Evolutionary conservation across 2,888 invertebrate genomes (phyloP), one percentile per base, ranked within the genome.

Genomic region (Sipunculus nudus): DNA sequence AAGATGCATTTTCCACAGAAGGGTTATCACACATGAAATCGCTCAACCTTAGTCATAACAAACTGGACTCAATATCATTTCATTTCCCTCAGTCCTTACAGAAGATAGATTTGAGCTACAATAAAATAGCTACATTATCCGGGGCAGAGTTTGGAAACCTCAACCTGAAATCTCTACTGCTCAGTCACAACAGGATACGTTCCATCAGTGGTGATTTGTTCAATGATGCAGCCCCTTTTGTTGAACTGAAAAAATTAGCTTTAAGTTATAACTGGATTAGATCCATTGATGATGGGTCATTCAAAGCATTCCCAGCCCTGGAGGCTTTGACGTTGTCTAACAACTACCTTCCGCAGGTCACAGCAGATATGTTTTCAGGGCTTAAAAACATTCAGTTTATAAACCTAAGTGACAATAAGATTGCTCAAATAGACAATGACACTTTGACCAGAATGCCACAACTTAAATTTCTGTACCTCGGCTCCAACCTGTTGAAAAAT

Each of bases 381-480:
- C 52, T 45, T 19, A 21, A 21, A 32, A 53, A 46, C 26, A 50
- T 61, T 10, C 28, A 45, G 19, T 53, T 45, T 21, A 49, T 64
- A 4, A 46, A 29, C 10, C n/a, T 64, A 19, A 61, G 45, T n/a
- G 19, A 48, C 10, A 64, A 64, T 31, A 31, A 25, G n/a, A 52
- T 64, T 13, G 5, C 6, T 1, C 16, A 41, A 6, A 32, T 64
- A n/a, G 47, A 48, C 10, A 38, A 2, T 29, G 57, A 53, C 3
- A 35, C 63, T 6, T 59, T 66, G 28, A n/a, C 26, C 3, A 4
- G n/a, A 2, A 16, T 63, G 10, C 0, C 10, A 16, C 19, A 31
- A 21, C 45, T 66, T 19, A 48, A 47, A 29, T 48, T 25, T 32
- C 46, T 66, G n/a, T 35, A 55, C 26, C 45, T 66, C 16, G 43